A percentile compares a stretch with the other conserved stretches of the same genome.
Conservation (phyloP, 2,888 invertebrate genomes). For the Hyalella azteca region DNA sequence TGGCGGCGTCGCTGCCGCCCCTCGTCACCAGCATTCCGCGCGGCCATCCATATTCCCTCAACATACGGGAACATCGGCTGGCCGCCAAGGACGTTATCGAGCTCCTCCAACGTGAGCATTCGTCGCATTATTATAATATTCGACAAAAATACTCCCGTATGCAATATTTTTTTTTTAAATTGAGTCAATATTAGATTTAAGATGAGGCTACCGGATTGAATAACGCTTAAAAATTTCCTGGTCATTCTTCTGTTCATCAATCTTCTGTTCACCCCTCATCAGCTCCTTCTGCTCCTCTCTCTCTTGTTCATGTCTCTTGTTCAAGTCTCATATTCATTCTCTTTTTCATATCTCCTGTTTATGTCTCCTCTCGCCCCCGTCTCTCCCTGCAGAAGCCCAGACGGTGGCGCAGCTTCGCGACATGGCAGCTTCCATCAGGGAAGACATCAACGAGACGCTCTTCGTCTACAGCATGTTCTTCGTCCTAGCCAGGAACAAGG, state of each 20-base stretch:
- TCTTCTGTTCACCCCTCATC: not conserved
- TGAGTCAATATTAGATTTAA: not conserved
- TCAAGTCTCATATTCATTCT: not conserved
- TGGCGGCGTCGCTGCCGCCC: not conserved
- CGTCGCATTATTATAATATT: not conserved
- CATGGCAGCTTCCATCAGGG: conserved; percentile 61
- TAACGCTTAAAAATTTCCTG: not conserved
- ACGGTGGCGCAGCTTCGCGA: conserved; percentile 21
- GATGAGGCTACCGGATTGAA: not conserved
- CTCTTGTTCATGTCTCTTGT: not conserved
- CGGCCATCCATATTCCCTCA: not conserved
- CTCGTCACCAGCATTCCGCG: conserved; percentile 13
- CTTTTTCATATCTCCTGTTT: not conserved
- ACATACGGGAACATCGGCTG: not conserved
- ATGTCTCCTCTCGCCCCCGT: not conserved
- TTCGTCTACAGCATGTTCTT: conserved; percentile 82
- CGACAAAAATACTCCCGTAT: not conserved
- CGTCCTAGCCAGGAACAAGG: conserved; percentile 70
- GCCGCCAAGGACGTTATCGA: conserved; percentile 19
- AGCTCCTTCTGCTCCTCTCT: not conserved
- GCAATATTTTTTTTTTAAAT: not conserved
- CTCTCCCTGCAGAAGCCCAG: not conserved
- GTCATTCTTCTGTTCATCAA: not conserved
- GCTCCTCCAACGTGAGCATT: not conserved
- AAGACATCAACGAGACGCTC: conserved; percentile 77